Percentiles rank a stretch among this genome's conserved stretches.
phyloP scores from a whole-genome alignment of 2,888 invertebrate genomes.

The Ormyrus labotus region DNA sequence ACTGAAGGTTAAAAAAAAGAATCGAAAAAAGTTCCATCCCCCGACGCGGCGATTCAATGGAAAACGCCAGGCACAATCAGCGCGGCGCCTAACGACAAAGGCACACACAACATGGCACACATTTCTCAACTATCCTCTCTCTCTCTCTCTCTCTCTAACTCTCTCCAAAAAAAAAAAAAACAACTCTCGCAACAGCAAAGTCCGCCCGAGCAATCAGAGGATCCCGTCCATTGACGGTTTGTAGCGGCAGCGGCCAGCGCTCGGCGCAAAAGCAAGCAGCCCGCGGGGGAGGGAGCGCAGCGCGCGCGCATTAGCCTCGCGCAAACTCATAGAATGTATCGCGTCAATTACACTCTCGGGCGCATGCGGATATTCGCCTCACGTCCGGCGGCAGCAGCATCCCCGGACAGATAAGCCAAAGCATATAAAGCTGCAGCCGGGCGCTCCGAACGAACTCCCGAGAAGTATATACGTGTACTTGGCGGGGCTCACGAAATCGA shows the following conservation, averaged over 20 bases:
- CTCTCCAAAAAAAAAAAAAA: slow-evolving; percentile 3
- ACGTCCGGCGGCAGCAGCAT: background rate
- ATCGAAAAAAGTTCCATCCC: too few species aligned
- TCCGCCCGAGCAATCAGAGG: slow-evolving; percentile 14
- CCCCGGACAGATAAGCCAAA: background rate
- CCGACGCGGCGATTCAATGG: background rate
- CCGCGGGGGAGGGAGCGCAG: background rate
- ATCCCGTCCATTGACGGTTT: slow-evolving; percentile 1
- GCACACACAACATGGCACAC: slow-evolving; percentile 6
- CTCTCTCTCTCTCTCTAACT: too few species aligned
- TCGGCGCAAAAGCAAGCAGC: slow-evolving; percentile 42
- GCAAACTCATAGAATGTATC: slow-evolving; percentile 44
- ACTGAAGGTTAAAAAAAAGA: background rate
- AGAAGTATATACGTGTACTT: background rate
- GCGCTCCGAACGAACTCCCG: slow-evolving; percentile 9
- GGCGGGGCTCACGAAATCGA: slow-evolving; percentile 69
- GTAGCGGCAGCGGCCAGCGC: background rate
- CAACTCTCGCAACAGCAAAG: background rate
- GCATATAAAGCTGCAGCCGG: slow-evolving; percentile 12
- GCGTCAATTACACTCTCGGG: slow-evolving; percentile 33
- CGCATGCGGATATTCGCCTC: too few species aligned
- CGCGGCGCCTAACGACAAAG: slow-evolving; percentile 7
- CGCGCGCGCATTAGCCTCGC: background rate
- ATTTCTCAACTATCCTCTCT: background rate
- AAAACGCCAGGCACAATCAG: background rate